Conservation (phyloP, 1,140 invertebrate species). For the Babylonia areolata region DNA sequence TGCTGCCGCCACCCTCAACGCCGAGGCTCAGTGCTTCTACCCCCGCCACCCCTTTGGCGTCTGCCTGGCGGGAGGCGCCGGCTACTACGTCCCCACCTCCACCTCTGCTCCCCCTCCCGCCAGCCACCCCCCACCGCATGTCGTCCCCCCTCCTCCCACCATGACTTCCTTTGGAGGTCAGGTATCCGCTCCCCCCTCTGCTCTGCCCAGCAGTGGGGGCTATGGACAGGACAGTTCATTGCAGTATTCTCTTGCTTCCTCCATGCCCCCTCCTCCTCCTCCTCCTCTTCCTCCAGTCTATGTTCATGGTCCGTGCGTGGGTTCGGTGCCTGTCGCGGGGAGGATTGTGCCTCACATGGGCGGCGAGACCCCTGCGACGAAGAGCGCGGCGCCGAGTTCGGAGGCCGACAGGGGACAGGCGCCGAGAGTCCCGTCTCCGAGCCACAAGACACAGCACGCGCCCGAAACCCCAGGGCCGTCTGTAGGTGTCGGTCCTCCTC, state of each 20-base stretch:
- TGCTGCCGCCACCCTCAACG: conserved; percentile 45
- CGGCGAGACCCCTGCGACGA: background rate
- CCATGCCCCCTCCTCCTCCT: conserved; percentile 25
- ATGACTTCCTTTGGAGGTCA: background rate
- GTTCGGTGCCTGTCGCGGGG: background rate
- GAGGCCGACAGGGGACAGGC: background rate
- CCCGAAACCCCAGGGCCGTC: background rate
- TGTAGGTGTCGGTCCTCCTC: background rate
- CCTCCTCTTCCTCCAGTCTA: conserved; percentile 9
- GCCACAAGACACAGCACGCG: background rate
- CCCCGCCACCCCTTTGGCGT: conserved; percentile 43
- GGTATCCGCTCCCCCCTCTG: background rate
- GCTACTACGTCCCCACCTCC: conserved; percentile 7
- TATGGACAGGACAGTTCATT: background rate
- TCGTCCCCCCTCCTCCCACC: conserved; percentile 36
- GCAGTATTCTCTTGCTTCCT: background rate
- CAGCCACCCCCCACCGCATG: conserved; percentile 21
- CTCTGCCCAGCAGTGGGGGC: background rate
- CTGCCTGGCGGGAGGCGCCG: background rate
- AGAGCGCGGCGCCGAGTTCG: background rate
- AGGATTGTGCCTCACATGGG: no score
- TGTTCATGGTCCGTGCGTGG: background rate
- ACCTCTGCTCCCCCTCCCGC: background rate
- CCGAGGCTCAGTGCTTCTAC: conserved; percentile 64
- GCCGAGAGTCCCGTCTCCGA: background rate